A percentile compares a stretch with the other conserved stretches of the same genome.
phyloP scores from a whole-genome alignment of 1,140 invertebrate genomes.

The Bilobella aurantiaca region DNA sequence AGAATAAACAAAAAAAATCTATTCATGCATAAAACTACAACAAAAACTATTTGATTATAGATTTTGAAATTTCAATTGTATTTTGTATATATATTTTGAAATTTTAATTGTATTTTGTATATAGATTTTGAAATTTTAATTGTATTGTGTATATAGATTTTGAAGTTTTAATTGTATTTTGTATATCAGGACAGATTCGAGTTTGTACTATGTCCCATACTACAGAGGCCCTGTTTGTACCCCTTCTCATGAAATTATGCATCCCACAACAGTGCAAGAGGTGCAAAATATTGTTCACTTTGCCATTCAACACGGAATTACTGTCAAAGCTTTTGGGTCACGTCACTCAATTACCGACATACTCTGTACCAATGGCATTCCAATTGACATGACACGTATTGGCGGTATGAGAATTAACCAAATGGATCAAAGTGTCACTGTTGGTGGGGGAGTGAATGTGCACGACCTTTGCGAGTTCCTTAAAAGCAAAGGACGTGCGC shows the following conservation, averaged over 20 bases:
- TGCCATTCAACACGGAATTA: background rate
- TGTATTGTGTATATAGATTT: too few relatives aligned
- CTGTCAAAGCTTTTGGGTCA: slow-evolving; percentile 16
- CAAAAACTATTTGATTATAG: too few relatives aligned
- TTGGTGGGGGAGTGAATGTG: background rate
- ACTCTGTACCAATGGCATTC: slow-evolving; percentile 21
- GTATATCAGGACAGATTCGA: too few relatives aligned
- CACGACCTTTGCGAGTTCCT: background rate
- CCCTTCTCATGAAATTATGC: background rate
- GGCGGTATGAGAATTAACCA: background rate
- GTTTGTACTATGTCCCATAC: too few relatives aligned
- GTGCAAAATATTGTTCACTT: background rate
- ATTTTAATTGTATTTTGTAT: too few relatives aligned
- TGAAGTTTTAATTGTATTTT: too few relatives aligned
- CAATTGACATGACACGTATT: slow-evolving; percentile 3
- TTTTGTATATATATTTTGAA: too few relatives aligned
- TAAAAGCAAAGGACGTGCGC: background rate
- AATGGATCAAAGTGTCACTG: slow-evolving; percentile 10
- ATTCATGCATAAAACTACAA: too few relatives aligned
- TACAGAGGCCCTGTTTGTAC: too few relatives aligned
- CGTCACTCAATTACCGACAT: slow-evolving; percentile 16
- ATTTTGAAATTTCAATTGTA: too few relatives aligned
- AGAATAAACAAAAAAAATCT: too few relatives aligned
- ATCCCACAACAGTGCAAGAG: background rate
- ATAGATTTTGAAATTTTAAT: too few relatives aligned